Base-by-base conservation (phyloP, 1,140 invertebrate species). In the Eciton burchellii region DNA sequence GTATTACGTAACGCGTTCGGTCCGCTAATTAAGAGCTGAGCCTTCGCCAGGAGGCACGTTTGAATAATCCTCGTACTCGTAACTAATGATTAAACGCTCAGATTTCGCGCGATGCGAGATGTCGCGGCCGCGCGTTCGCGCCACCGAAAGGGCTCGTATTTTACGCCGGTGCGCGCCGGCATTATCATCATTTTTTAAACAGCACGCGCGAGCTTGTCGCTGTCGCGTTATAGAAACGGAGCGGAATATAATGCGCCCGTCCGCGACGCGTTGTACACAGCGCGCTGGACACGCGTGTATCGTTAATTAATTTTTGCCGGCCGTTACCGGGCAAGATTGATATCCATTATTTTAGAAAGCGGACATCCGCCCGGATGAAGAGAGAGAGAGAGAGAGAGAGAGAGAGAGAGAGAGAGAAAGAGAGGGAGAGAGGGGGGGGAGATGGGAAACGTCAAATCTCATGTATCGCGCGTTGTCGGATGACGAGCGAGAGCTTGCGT, bases 181-280 rank as follows among this genome's bases (percentile, higher is more conserved):
- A 68, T 77, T 68, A 77, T 66, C 47, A 77, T 77, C 47, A 77
- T 77, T 68, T 77, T 77, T 68, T 77, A 77, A 77, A 77, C 49
- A 66, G 12, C 45, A 11, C 21, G 29, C 60, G 47, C 29, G 47
- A 65, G 21, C 19, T 43, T 49, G 19, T 76, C 45, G 26, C n/a
- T n/a, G n/a, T 41, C n/a, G 29, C 63, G 47, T 66, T 54, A 16
- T 54, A 43, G 21, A 12, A 77, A 77, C 21, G 43, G 0, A 54
- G 19, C 26, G 19, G 26, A 66, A 77, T 66, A 54, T 76, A 77
- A 76, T 41, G 19, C 63, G 43, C 35, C 35, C 16, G 65, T 76
- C 45, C 60, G 59, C 2, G 9, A 29, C 2, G 11, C 43, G 24
- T 3, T 60, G 19, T 3, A 11, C 19, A 21, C 52, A 6, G 16